Percentiles rank a stretch among this genome's conserved stretches.
These are phyloP conservation scores for Columba livia DNA, from an alignment of 2,113 vertebrate genomes.

Conservation along the genomic window DNA sequence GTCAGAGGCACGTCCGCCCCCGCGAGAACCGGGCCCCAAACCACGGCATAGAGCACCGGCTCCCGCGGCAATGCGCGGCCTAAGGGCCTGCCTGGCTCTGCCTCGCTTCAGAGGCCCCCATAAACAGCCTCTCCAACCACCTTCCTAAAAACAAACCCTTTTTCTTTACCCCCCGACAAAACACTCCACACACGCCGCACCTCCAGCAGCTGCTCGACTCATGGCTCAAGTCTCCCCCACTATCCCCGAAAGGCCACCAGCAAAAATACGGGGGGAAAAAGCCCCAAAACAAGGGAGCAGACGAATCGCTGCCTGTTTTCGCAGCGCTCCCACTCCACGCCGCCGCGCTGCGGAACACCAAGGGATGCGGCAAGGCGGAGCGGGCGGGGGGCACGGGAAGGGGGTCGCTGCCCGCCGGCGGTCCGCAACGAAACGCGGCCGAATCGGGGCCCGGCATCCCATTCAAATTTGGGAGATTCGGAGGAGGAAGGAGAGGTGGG, in stretches of 20 bases:
- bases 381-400: neutral
- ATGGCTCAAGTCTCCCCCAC: neutral
- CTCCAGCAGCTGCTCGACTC: neutral
- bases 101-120: neutral
- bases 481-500: neutral
- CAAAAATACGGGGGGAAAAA: neutral
- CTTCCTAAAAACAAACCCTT: neutral
- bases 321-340: neutral
- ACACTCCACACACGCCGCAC: neutral
- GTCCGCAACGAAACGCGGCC: neutral
- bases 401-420: neutral
- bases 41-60: neutral
- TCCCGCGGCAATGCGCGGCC: neutral
- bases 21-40: neutral
- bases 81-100: neutral
- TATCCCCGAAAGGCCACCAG: neutral
- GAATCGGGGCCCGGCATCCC: neutral
- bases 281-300: neutral
- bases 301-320: neutral
- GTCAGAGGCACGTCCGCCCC: neutral
- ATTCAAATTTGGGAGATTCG: constrained; percentile 23
- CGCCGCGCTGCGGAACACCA: neutral
- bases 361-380: neutral
- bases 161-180: neutral
- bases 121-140: neutral